phyloP scores from a whole-genome alignment of 2,113 vertebrate genomes.

The Aleadryas rufinucha region DNA sequence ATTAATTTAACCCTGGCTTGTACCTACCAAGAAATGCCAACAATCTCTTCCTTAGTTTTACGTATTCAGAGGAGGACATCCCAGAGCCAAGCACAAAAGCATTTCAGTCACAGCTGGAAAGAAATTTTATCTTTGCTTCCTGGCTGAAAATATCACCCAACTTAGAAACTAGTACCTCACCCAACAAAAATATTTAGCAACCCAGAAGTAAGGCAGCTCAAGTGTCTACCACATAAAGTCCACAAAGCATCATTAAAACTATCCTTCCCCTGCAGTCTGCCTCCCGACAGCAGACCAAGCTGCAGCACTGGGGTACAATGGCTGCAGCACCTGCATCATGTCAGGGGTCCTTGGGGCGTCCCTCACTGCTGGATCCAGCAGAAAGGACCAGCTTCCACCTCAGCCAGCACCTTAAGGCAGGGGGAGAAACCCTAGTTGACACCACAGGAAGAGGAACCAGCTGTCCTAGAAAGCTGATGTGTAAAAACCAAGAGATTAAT shows the following conservation, averaged over 20 bases:
- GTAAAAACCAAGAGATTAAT: not conserved
- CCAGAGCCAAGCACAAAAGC: not conserved
- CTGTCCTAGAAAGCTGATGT: not conserved
- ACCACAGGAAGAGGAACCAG: not conserved
- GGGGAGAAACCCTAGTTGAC: fast-evolving
- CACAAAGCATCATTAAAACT: not conserved
- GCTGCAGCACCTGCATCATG: fast-evolving
- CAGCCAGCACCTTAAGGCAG: not conserved
- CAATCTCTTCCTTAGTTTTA: not conserved
- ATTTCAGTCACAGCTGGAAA: not conserved
- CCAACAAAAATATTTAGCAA: not conserved
- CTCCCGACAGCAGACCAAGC: not conserved
- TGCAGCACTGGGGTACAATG: not conserved
- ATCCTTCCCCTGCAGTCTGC: not conserved
- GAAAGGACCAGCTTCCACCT: not conserved
- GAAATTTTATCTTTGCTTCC: not conserved
- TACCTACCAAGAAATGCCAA: not conserved
- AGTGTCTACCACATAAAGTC: not conserved
- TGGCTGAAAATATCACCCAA: not conserved
- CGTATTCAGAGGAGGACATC: not conserved
- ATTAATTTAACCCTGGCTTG: not conserved
- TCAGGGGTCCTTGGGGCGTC: not conserved
- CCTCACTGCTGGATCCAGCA: not conserved
- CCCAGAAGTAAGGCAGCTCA: not conserved
- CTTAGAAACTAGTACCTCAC: not conserved